Conservation (phyloP, 2,113 vertebrate genomes). For the Andinoacara biseriatus region DNA sequence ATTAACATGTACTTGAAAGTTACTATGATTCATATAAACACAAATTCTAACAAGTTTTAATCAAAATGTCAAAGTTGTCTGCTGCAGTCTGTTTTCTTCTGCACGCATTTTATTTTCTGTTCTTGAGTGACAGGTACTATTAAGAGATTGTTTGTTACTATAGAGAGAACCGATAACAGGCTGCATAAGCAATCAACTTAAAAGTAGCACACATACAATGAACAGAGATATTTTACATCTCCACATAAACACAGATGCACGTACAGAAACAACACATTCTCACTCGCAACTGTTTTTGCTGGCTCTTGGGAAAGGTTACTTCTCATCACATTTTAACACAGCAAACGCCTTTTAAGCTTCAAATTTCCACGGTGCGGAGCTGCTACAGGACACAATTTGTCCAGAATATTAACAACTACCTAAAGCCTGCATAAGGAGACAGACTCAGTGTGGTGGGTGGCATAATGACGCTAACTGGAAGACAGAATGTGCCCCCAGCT, state of each 20-base stretch:
- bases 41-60: neutral
- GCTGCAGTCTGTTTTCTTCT: neutral
- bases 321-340: neutral
- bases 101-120: conserved; percentile 9
- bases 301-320: neutral
- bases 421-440: neutral
- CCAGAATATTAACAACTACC: conserved; percentile 6
- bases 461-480: neutral
- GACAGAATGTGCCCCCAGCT: neutral
- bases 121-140: conserved; percentile 8
- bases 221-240: neutral
- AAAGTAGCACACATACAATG: neutral
- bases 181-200: conserved; percentile 12
- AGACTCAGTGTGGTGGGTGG: neutral
- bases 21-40: neutral
- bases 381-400: neutral
- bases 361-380: neutral
- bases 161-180: neutral
- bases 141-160: neutral
- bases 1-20: neutral
- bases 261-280: neutral
- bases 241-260: neutral
- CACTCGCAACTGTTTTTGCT: neutral
- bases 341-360: neutral
- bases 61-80: neutral